Base-by-base conservation (phyloP, 92 coral and sea anemone genomes). In the Zoanthus sansibaricus region DNA sequence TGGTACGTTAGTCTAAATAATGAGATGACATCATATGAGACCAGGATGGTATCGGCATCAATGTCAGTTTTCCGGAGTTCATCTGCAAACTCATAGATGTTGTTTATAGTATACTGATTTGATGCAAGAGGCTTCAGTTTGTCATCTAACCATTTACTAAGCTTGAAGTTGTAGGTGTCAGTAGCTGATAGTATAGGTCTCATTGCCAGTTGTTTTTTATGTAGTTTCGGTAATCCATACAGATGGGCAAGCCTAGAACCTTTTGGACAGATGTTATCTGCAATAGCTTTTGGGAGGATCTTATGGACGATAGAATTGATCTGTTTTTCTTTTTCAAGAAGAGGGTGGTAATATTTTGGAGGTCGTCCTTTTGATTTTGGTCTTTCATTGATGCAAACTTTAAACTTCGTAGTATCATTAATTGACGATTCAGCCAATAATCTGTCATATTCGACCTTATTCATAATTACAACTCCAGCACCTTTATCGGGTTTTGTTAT, bases 281-380 rank as follows among this genome's bases (percentile, higher is more conserved):
- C 17, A 16, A 56, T 56, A 56, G 64, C 64, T 56, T 56, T 56
- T 56, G 64, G 72, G 72, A 68, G 44, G 72, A 68, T 68, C 44
- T 68, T 68, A 68, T 68, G 72, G 44, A 68, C 72, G 18, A 67
- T 67, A 67, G 72, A 67, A 31, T 67, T n/a, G 72, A 67, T 67
- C 72, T 67, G 72, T n/a, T 67, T 67, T 67, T 67, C 72, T 67
- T 67, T 31, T 67, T 67, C 62, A 6, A 3, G 30, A 67, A 67
- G 72, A 67, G 72, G 72, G 18, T 67, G 72, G 72, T 67, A 67
- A n/a, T 67, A 33, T 67, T 67, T 20, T 5, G 72, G 72, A 67
- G 72, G 72, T 67, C 72, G 72, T 67, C 72, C 72, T 67, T 67
- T 67, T 67, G 72, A 67, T 3, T 67, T 67, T 67, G 42, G 72